Evolutionary conservation across 2,113 vertebrate species (phyloP).

Genomic region (Leiothrix lutea): DNA sequence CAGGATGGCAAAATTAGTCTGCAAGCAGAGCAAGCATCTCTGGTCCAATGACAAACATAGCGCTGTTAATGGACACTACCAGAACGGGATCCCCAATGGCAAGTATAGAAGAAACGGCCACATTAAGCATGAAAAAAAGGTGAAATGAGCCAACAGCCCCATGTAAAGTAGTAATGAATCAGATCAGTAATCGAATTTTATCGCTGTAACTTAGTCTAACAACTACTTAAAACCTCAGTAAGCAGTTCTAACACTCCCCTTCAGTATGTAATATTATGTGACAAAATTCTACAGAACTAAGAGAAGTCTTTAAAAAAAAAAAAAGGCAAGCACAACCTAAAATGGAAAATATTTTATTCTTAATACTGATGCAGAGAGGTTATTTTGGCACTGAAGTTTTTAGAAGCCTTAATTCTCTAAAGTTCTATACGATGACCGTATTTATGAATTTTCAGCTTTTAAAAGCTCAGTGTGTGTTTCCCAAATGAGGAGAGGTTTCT

Average conservation of each 20-base stretch:
- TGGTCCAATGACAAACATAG: conserved; percentile 66
- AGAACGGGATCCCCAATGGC: conserved; percentile 89
- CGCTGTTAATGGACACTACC: conserved; percentile 89
- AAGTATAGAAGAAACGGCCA: conserved; percentile 92
- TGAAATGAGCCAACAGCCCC: conserved; percentile 81
- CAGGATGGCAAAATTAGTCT: conserved; percentile 72
- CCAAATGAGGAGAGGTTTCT: conserved; percentile 53
- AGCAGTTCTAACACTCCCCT: conserved; percentile 73
- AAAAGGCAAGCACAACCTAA: conserved; percentile 74
- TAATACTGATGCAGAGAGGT: conserved; percentile 71
- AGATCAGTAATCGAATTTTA: conserved; percentile 68
- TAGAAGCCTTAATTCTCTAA: conserved; percentile 78
- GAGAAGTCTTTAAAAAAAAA: conserved; percentile 34
- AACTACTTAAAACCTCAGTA: conserved; percentile 76
- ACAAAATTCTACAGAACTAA: conserved; percentile 69
- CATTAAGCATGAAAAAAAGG: conserved; percentile 90
- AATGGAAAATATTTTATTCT: conserved; percentile 66
- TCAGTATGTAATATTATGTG: conserved; percentile 68
- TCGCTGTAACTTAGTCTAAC: conserved; percentile 77
- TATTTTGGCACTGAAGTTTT: conserved; percentile 73
- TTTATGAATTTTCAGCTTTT: conserved; percentile 67
- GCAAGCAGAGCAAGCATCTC: conserved; percentile 64
- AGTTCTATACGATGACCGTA: conserved; percentile 22
- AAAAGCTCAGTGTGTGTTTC: conserved; percentile 48
- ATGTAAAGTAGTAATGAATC: conserved; percentile 49